Percentiles rank a stretch among this genome's conserved stretches.
Conservation (phyloP, 2,113 vertebrate genomes). For the Laticauda laticaudata region DNA sequence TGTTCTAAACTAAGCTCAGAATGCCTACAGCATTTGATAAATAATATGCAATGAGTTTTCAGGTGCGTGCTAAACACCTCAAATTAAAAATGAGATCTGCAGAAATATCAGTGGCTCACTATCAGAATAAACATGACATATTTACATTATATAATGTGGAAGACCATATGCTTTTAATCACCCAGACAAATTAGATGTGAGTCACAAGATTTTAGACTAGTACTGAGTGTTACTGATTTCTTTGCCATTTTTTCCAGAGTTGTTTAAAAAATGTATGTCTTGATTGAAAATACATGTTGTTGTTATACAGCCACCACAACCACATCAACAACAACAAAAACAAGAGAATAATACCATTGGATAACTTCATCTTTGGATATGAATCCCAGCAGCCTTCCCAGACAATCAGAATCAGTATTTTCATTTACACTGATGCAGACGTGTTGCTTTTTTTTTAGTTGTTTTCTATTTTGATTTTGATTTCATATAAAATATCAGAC, state of each 20-base stretch:
- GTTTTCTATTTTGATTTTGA: conserved; percentile 38
- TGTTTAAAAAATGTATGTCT: conserved; percentile 5
- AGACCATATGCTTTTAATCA: neutral
- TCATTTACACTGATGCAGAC: conserved; percentile 55
- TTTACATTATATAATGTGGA: neutral
- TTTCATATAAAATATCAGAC: conserved; percentile 45
- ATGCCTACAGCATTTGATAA: too few species aligned
- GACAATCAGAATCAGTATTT: conserved; percentile 31
- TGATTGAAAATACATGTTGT: neutral
- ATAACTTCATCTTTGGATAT: conserved; percentile 33
- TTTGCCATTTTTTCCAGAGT: neutral
- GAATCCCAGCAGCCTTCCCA: neutral
- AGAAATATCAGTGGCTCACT: neutral
- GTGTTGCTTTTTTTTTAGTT: neutral
- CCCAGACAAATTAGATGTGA: neutral
- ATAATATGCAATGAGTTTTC: neutral
- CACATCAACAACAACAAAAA: neutral
- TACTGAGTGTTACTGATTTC: neutral
- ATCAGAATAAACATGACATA: neutral
- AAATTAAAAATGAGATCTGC: neutral
- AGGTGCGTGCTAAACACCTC: neutral
- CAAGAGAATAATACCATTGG: conserved; percentile 24
- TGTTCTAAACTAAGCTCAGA: too few species aligned
- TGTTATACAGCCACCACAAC: neutral
- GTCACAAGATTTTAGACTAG: neutral